Evolutionary conservation across 2,113 vertebrate species (phyloP).

Genomic region (Xenopus borealis): DNA sequence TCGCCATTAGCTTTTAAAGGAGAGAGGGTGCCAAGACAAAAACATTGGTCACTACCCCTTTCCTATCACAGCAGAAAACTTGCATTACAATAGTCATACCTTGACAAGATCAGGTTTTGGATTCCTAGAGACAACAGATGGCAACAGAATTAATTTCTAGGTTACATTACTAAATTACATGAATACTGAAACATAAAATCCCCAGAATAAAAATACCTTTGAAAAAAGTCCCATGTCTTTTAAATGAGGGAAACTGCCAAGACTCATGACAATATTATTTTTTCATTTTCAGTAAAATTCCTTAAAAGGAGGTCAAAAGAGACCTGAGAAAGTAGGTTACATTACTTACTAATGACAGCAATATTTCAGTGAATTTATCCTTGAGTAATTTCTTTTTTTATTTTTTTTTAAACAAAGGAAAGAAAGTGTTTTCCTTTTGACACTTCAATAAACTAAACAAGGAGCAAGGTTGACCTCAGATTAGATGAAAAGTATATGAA

Average conservation of each 20-base stretch:
- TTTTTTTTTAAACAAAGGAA: background rate
- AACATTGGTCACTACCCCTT: too few relatives aligned
- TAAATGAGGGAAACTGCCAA: too few relatives aligned
- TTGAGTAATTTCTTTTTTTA: slow-evolving; percentile 26
- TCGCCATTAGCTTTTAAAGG: too few relatives aligned
- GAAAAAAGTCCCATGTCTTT: background rate
- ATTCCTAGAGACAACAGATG: too few relatives aligned
- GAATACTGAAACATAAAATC: too few relatives aligned
- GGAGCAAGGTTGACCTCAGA: background rate
- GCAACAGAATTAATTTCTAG: too few relatives aligned
- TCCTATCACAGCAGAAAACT: too few relatives aligned
- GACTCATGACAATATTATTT: background rate
- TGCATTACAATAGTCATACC: too few relatives aligned
- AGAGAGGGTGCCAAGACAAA: too few relatives aligned
- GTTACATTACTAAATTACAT: too few relatives aligned
- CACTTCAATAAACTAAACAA: slow-evolving; percentile 13
- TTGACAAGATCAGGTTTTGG: too few relatives aligned
- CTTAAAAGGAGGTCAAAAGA: slow-evolving; percentile 34
- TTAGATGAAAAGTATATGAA: background rate
- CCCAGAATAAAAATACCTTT: background rate
- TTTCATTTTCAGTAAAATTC: slow-evolving; percentile 13
- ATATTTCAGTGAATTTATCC: slow-evolving; percentile 29
- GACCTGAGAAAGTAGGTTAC: background rate
- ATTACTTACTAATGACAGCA: slow-evolving; percentile 31
- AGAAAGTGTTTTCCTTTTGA: slow-evolving; percentile 19